Percentiles rank a stretch among this genome's conserved stretches.
Evolutionary conservation across 2,797 vertebrate species (phyloP).

Genomic region (Microtus californicus): DNA sequence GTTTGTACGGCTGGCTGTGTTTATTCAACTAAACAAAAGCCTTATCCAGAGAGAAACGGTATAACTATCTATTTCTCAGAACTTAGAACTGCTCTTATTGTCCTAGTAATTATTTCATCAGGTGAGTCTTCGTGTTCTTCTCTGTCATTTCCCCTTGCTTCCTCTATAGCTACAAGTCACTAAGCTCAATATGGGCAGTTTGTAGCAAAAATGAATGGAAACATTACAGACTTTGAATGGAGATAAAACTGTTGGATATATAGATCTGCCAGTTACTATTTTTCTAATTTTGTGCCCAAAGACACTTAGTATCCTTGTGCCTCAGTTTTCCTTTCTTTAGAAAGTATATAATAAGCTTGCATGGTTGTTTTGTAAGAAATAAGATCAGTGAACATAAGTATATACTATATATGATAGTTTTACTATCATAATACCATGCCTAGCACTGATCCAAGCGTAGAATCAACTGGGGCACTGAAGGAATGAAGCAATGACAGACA

Average conservation of each 20-base stretch:
- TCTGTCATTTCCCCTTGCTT: neutral
- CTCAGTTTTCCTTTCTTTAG: constrained; percentile 25
- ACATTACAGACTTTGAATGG: neutral
- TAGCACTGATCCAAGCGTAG: neutral
- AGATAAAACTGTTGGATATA: constrained; percentile 34
- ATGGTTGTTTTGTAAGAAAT: neutral
- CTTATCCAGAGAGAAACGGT: neutral
- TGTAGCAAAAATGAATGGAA: constrained; percentile 23
- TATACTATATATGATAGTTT: neutral
- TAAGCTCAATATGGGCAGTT: neutral
- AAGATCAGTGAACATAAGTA: neutral
- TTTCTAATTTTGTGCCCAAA: constrained; percentile 33
- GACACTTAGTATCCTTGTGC: neutral
- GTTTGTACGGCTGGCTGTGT: neutral
- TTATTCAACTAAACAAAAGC: constrained; percentile 18
- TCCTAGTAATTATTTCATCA: neutral
- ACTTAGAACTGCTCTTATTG: neutral
- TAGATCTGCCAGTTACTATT: neutral
- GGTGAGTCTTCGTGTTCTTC: constrained; percentile 8
- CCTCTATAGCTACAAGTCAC: neutral
- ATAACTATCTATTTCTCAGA: neutral
- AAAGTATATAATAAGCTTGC: neutral
- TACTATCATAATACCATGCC: neutral
- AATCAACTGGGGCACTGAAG: neutral
- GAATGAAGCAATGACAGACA: neutral